Base-by-base conservation (phyloP, 2,888 invertebrate genomes). In the Ashinkailepas kermadecensis region DNA sequence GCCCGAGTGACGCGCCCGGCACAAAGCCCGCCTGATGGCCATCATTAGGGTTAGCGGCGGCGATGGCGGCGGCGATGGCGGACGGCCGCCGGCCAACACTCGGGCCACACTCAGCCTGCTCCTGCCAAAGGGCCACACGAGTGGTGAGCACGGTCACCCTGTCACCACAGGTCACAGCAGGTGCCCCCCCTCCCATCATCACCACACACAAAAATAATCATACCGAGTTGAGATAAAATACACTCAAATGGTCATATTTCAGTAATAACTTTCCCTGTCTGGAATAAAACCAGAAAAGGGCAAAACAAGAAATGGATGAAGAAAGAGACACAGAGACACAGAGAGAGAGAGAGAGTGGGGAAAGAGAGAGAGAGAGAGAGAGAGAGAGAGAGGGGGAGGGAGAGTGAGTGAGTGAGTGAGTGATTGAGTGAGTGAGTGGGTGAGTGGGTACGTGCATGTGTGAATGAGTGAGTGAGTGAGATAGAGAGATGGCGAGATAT, bases 331-430 rank as follows among this genome's bases (percentile, higher is more conserved):
- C 12, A 10, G 57, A 62, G 65, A 39, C n/a, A 10, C 58, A 13
- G 39, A 57, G 62, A 23, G 58, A 78, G 25, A 78, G 81, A 59
- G 78, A 58, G 62, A 65, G 81, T 54, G 67, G 67, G 7, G 67
- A 8, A 64, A 15, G 67, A 8, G 79, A 64, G 21, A 7, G 18
- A 13, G 39, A 39, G 54, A 62, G n/a, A n/a, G 70, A n/a, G 56
- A 39, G 54, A n/a, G 67, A 65, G 54, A 56, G 81, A 81, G 39
- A 39, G 25, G 1, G 56, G 56, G 54, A 10, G 57, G 59, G 65
- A 15, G n/a, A 59, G 10, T 6, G 56, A 59, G 25, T 58, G 57
- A 15, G 59, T 62, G 67, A n/a, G 58, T 57, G 81, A n/a, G n/a
- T n/a, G n/a, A n/a, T n/a, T n/a, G n/a, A n/a, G n/a, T n/a, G n/a